A percentile compares a stretch with the other conserved stretches of the same genome.
phyloP scores from a whole-genome alignment of 2,888 invertebrate species.

The Metallyticus violacea region DNA sequence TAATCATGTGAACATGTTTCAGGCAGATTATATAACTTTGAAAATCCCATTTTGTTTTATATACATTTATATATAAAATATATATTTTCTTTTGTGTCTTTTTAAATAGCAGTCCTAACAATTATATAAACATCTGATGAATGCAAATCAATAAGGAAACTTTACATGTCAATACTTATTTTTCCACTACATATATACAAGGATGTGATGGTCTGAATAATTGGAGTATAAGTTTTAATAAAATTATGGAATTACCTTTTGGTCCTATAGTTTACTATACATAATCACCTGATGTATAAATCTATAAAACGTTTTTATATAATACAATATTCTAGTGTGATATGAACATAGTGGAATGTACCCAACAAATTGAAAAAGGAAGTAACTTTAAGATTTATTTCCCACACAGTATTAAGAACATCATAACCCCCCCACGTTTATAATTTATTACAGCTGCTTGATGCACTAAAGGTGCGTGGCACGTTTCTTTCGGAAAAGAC shows the following conservation, averaged over 20 bases:
- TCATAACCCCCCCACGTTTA: background rate
- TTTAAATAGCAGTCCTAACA: background rate
- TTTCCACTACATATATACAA: background rate
- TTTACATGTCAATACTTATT: background rate
- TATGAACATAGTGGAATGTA: background rate
- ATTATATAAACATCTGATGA: background rate
- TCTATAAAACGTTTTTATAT: too few species aligned
- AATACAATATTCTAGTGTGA: background rate
- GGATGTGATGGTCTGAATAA: background rate
- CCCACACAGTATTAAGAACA: background rate
- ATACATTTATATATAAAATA: background rate
- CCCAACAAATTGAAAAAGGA: background rate
- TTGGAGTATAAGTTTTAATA: background rate
- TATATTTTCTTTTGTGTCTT: background rate
- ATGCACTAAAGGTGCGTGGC: conserved; percentile 38
- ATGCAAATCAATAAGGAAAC: background rate
- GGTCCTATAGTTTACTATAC: background rate
- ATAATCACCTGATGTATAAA: background rate
- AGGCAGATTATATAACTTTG: background rate
- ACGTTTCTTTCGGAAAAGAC: conserved; percentile 40
- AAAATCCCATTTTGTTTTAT: background rate
- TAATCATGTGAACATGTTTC: too few species aligned
- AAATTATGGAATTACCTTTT: background rate
- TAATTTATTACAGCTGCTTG: background rate
- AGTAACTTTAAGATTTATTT: background rate